Conservation (phyloP, 2,113 vertebrate species). For the Apeltes quadracus region DNA sequence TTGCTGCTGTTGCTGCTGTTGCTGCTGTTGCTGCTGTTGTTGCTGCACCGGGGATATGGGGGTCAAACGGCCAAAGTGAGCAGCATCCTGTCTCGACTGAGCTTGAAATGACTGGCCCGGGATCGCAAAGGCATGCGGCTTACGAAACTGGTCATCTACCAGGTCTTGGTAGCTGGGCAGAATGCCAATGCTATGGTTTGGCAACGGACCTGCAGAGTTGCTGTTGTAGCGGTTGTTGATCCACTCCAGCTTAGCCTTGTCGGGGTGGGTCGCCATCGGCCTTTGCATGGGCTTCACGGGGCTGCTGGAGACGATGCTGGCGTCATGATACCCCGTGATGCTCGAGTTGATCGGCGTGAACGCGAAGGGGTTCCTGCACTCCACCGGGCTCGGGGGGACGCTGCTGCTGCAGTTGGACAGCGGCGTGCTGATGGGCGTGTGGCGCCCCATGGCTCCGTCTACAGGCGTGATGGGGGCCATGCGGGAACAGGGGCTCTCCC, state of each 20-base stretch:
- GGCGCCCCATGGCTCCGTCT: conserved; percentile 94
- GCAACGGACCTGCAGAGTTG: conserved; percentile 81
- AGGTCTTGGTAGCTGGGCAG: conserved; percentile 97
- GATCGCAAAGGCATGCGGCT: conserved; percentile 96
- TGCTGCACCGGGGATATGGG: conserved; percentile 93
- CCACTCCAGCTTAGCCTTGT: conserved; percentile 98
- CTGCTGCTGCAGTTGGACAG: conserved; percentile 98
- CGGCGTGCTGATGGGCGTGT: conserved; percentile 94
- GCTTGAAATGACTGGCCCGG: conserved; percentile 93
- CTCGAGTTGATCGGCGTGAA: conserved; percentile 99
- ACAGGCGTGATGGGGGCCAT: conserved; percentile 93
- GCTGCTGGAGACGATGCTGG: conserved; percentile 95
- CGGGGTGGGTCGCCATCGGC: conserved; percentile 96
- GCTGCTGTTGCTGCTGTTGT: conserved; percentile 72
- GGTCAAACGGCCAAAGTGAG: conserved; percentile 91
- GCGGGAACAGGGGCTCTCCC: conserved; percentile 94
- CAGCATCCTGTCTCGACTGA: conserved; percentile 83
- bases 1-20: conserved; percentile 71
- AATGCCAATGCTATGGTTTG: conserved; percentile 88
- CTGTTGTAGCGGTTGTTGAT: conserved; percentile 95
- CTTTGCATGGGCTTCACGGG: conserved; percentile 99
- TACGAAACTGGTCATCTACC: conserved; percentile 96
- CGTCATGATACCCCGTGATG: conserved; percentile 91
- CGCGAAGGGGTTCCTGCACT: conserved; percentile 97
- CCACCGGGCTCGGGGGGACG: conserved; percentile 95